Conservation (phyloP, 2,797 vertebrate species). For the Neosilurus mollespiculum region DNA sequence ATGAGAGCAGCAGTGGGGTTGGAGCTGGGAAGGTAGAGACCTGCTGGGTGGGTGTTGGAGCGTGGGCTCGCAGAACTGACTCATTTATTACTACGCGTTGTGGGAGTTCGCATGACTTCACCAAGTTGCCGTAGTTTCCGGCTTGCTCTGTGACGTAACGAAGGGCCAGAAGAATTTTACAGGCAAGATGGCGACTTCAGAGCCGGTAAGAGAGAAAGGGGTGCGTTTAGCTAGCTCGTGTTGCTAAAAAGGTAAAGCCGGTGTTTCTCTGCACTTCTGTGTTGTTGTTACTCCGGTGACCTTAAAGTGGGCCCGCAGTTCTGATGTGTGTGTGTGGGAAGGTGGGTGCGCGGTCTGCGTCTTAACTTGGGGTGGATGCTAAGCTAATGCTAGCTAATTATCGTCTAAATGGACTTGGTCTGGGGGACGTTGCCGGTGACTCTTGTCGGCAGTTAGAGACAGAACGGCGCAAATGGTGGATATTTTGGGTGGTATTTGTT, state of each 20-base stretch:
- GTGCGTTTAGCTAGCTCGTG: slow-evolving; percentile 31
- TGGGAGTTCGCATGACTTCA: slow-evolving; percentile 17
- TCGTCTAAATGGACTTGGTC: slow-evolving; percentile 28
- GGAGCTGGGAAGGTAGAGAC: neutral
- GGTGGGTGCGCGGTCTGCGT: neutral
- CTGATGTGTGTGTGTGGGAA: neutral
- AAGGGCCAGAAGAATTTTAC: slow-evolving; percentile 68
- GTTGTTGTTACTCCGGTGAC: no score
- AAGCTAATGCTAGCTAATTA: slow-evolving; percentile 50
- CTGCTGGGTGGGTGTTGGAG: no score
- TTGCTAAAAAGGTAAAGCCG: no score
- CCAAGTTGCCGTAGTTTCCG: slow-evolving; percentile 47
- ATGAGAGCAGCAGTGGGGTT: neutral
- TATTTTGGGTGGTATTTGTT: neutral
- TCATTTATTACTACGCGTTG: neutral
- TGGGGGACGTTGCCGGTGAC: slow-evolving; percentile 55
- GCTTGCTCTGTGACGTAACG: slow-evolving; percentile 70
- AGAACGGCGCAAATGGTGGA: slow-evolving; percentile 56
- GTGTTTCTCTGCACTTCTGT: neutral
- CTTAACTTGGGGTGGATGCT: slow-evolving; percentile 28
- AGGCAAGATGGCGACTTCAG: slow-evolving; percentile 85
- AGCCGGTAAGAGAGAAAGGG: slow-evolving; percentile 77
- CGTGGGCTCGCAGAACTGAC: neutral
- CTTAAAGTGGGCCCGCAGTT: neutral
- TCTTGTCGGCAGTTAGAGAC: slow-evolving; percentile 68